phyloP scores from a whole-genome alignment of 1,140 invertebrate species.

The Drosophila lacertosa region DNA sequence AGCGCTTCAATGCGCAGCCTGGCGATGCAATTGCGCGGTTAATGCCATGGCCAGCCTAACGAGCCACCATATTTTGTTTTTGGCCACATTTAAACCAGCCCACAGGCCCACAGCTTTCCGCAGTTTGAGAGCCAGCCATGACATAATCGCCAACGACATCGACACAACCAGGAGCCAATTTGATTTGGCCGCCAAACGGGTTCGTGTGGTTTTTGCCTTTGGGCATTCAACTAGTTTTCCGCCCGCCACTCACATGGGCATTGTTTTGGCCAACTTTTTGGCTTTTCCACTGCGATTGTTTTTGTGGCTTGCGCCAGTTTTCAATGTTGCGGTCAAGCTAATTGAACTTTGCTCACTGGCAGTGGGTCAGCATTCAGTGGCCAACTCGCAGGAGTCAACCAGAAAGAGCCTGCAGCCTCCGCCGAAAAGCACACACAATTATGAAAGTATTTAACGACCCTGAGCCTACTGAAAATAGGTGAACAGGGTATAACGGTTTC shows the following conservation, averaged over 20 bases:
- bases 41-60: constrained; percentile 42
- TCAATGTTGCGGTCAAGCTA: constrained; percentile 57
- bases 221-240: constrained; percentile 58
- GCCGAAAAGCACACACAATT: no score
- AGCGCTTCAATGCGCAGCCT: constrained; percentile 53
- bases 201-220: constrained; percentile 45
- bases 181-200: constrained; percentile 36
- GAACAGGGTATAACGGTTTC: no score
- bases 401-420: background rate
- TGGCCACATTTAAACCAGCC: constrained; percentile 45
- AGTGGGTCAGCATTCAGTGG: constrained; percentile 63
- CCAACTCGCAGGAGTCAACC: background rate
- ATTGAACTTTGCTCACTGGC: constrained; percentile 47
- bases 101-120: constrained; percentile 55
- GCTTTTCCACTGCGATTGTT: constrained; percentile 2
- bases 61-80: constrained; percentile 15
- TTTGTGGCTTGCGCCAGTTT: constrained; percentile 33
- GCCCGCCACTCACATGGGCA: constrained; percentile 25
- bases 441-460: no score
- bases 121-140: constrained; percentile 36
- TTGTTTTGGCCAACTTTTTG: constrained; percentile 44
- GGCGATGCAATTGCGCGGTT: constrained; percentile 28
- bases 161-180: constrained; percentile 30
- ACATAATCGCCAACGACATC: constrained; percentile 63
- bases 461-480: no score